Percentiles rank a stretch among this genome's conserved stretches.
Evolutionary conservation across 2,888 invertebrate species (phyloP).

Genomic region (Phengaris alcon): DNA sequence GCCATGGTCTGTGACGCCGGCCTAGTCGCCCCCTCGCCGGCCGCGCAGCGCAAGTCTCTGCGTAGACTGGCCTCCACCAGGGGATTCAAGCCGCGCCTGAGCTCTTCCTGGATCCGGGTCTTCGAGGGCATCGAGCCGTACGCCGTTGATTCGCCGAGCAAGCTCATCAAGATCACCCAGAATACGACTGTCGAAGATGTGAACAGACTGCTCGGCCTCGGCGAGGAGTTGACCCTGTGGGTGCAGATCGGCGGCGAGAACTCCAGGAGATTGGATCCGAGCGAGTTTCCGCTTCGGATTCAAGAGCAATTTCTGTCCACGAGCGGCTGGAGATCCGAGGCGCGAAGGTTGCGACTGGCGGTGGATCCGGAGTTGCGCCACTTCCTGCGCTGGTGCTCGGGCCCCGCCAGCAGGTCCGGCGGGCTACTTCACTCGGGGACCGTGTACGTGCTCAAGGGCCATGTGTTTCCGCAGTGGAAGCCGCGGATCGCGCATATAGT

Average conservation of each 20-base stretch:
- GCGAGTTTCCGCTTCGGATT: conserved; percentile 79
- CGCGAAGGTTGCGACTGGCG: conserved; percentile 80
- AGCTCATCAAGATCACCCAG: conserved; percentile 77
- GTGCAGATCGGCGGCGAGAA: conserved; percentile 78
- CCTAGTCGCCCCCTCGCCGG: conserved; percentile 74
- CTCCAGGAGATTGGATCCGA: conserved; percentile 73
- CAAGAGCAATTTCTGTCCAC: conserved; percentile 81
- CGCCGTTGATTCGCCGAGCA: conserved; percentile 73
- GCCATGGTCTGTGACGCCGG: conserved; percentile 74
- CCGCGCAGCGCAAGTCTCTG: conserved; percentile 67
- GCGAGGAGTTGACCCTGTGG: conserved; percentile 73
- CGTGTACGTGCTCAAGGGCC: conserved; percentile 81
- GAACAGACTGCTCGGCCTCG: conserved; percentile 71
- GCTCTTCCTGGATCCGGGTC: conserved; percentile 81
- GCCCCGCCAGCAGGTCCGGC: conserved; percentile 74
- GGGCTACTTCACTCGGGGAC: conserved; percentile 71
- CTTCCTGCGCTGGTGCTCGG: conserved; percentile 81
- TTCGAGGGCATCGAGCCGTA: conserved; percentile 78
- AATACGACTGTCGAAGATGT: conserved; percentile 79
- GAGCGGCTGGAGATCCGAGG: conserved; percentile 80
- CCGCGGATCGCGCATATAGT: conserved; percentile 79
- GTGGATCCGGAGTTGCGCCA: conserved; percentile 83
- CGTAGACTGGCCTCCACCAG: conserved; percentile 75
- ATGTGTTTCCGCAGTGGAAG: conserved; percentile 85
- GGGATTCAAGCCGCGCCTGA: conserved; percentile 63